Base-by-base conservation (phyloP, 2,888 invertebrate species). In the Ectobius pallidus region DNA sequence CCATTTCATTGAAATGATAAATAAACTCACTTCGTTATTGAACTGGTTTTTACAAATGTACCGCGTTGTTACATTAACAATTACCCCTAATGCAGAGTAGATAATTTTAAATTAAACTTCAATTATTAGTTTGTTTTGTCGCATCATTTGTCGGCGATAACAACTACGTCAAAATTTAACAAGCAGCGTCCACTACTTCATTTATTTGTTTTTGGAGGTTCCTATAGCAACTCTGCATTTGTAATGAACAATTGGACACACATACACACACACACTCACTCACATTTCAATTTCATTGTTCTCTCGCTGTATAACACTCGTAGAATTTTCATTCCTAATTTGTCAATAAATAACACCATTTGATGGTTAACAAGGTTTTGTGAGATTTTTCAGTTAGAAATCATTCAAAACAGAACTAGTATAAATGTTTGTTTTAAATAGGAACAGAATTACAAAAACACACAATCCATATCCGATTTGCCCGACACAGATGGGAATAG, bases 401-500 rank as follows among this genome's bases (percentile, higher is more conserved):
- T 27, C 27, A 65, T 65, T 42, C 65, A 65, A 65, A 65, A 65
- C 65, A 44, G 11, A 65, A 65, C 44, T 65, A 20, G 44, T 65
- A 27, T 22, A 65, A 69, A 63, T 68, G 70, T 70, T 70, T 68
- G 52, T 32, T 55, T 70, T 67, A 49, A 55, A 69, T 69, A 63
- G 44, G 46, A 30, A 25, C 70, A 27, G 69, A 67, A 61, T 70
- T 67, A 70, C 73, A 69, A 73, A 65, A 67, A 46, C 73, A 70
- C 68, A 67, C 73, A 70, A 70, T 67, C 46, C 30, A 67, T 73
- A 73, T 68, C 65, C 67, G 73, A 73, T 73, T 73, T 73, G 20
- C 39, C 30, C 27, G 67, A 20, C 67, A 22, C 25, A 16, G 39
- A 39, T 27, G 32, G 6, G 27, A 46, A 46, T n/a, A 46, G 68